Percentiles rank a stretch among this genome's conserved stretches.
phyloP scores from a whole-genome alignment of 2,888 invertebrate species.

The Ennomos fuscantarius region DNA sequence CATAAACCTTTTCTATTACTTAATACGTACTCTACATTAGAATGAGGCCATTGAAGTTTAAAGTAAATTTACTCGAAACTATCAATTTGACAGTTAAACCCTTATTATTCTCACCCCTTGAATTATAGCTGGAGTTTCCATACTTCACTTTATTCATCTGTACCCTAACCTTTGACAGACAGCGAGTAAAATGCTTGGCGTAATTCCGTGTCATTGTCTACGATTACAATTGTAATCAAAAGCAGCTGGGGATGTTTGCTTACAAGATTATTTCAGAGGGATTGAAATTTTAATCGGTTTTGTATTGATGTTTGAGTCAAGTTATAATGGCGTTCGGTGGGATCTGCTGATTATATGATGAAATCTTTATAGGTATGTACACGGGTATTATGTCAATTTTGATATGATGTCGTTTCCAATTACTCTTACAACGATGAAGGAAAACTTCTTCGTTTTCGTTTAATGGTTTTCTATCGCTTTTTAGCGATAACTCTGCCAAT shows the following conservation, averaged over 20 bases:
- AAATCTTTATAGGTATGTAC: neutral
- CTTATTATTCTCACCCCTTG: too few species aligned
- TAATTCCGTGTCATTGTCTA: conserved; percentile 43
- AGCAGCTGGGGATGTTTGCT: conserved; percentile 36
- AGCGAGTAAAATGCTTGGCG: conserved; percentile 34
- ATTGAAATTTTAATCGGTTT: conserved; percentile 43
- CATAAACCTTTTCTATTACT: too few species aligned
- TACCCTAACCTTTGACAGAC: conserved; percentile 21
- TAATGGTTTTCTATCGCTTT: too few species aligned
- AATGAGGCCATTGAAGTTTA: too few species aligned
- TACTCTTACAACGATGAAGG: too few species aligned
- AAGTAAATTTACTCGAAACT: too few species aligned
- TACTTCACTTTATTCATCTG: conserved; percentile 6
- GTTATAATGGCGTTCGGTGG: conserved; percentile 29
- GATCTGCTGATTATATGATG: conserved; percentile 17
- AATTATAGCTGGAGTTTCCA: conserved; percentile 3
- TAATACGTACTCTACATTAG: too few species aligned
- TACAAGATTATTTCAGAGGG: conserved; percentile 34
- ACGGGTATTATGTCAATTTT: neutral
- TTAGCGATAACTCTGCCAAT: too few species aligned
- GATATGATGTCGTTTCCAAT: too few species aligned
- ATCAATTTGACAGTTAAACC: too few species aligned
- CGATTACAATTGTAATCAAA: conserved; percentile 52
- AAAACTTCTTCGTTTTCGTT: too few species aligned
- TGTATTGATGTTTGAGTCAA: conserved; percentile 33